These are phyloP conservation scores for Caenorhabditis parvicauda DNA, from an alignment of 2,888 invertebrate genomes.

Conservation along the genomic window DNA sequence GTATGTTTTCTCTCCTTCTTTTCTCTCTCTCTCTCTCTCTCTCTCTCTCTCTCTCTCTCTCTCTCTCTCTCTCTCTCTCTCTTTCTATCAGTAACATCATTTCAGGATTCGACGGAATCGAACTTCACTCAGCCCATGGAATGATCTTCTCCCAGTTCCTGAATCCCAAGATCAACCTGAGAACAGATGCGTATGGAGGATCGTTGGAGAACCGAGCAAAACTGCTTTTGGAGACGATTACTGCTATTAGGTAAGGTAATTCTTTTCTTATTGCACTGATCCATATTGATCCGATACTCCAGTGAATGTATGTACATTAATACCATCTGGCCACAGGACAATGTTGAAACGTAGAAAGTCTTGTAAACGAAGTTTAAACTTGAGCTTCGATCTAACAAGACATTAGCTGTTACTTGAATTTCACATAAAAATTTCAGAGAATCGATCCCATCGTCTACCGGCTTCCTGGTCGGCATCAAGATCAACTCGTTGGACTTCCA, in stretches of 20 bases:
- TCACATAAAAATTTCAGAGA: no score
- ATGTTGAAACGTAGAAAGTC: no score
- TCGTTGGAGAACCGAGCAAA: constrained; percentile 41
- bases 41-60: no score
- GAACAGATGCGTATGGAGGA: constrained; percentile 49
- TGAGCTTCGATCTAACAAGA: no score
- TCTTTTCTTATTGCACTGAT: no score
- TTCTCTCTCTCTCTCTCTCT: no score
- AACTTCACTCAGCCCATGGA: constrained; percentile 50
- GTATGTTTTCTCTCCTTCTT: constrained; percentile 1
- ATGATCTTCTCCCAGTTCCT: constrained; percentile 50
- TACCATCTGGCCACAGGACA: no score
- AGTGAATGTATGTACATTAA: no score
- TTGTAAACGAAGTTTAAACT: no score
- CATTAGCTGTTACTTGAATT: neutral
- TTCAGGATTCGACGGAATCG: constrained; percentile 47
- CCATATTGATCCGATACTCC: no score
- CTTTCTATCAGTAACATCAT: neutral
- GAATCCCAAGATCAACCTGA: constrained; percentile 36
- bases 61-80: no score
- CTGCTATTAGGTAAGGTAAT: constrained; percentile 43
- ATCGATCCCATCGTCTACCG: constrained; percentile 16
- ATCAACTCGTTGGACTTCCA: constrained; percentile 52
- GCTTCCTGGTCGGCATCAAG: constrained; percentile 48
- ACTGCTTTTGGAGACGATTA: constrained; percentile 37